phyloP scores from a whole-genome alignment of 2,113 vertebrate species.

The Sinocyclocheilus grahami region DNA sequence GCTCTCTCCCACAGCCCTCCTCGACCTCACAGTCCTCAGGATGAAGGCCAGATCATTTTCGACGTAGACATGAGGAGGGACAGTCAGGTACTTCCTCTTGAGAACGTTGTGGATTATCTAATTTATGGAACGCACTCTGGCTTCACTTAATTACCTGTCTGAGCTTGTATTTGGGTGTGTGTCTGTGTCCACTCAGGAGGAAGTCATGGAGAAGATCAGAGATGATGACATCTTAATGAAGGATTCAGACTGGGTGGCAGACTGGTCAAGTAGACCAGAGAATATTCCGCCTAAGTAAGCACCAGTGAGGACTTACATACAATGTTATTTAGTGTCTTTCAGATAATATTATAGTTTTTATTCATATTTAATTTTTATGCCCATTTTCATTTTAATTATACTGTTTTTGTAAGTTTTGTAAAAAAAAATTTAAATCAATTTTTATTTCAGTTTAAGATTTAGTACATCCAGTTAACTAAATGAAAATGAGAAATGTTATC shows the following conservation, averaged over 20 bases:
- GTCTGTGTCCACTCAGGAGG: constrained; percentile 76
- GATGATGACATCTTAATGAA: constrained; percentile 91
- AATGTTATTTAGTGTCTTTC: no score
- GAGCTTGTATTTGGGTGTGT: constrained; percentile 43
- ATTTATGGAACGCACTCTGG: neutral
- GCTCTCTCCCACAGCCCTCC: constrained; percentile 72
- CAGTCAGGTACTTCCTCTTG: constrained; percentile 81
- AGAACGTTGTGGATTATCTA: neutral
- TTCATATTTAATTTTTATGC: no score
- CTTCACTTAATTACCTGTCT: constrained; percentile 24
- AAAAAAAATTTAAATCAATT: no score
- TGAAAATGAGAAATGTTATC: no score
- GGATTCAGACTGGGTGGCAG: constrained; percentile 92
- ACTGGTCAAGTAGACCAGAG: constrained; percentile 98
- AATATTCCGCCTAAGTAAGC: constrained; percentile 97
- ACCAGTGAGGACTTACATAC: neutral
- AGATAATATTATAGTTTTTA: no score
- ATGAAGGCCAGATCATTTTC: constrained; percentile 93
- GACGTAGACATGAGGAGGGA: constrained; percentile 94
- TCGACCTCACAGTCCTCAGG: constrained; percentile 86
- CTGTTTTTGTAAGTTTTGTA: no score
- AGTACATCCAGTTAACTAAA: no score
- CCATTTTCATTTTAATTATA: no score
- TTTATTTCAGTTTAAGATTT: no score
- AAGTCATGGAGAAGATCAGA: constrained; percentile 85